Evolutionary conservation across 1,140 invertebrate species (phyloP), one percentile per base, ranked within the genome.

Genomic region (Zaprionus africanus): DNA sequence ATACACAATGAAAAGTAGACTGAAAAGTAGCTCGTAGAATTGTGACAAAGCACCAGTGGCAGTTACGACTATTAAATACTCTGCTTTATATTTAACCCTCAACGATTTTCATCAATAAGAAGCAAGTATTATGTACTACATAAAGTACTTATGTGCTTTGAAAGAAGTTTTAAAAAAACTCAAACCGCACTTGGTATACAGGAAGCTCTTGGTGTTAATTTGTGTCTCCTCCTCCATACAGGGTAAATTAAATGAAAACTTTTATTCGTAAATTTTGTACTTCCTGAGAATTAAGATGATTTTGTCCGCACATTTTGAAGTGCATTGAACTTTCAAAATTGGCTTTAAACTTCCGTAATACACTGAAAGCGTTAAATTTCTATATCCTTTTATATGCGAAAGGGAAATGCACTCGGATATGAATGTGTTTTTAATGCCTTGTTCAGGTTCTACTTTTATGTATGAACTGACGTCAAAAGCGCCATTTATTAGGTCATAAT

Each of bases 401-500:
- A 65, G 54, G 79, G 83, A 82, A 79, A 69, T 82, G 41, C 31
- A 56, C 34, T n/a, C 28, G 57, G 57, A 53, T 53, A 38, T 56
- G 46, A 56, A 73, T 58, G 46, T 26, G 5, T 56, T 41, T 69
- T 71, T 26, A 28, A 65, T 46, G 24, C 28, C 5, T 46, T 6
- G 11, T 53, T 46, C 28, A 26, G 34, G 41, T 66, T 63, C 53
- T 28, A 24, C 62, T 7, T 49, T 49, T 12, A 11, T 7, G 5
- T 22, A 19, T 22, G 22, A 56, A 79, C 26, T 59, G n/a, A 19
- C 53, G 24, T 43, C 59, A 63, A 51, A 65, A 61, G 11, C 38
- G 64, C 49, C 63, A 60, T 75, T 81, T 74, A 87, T 87, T 87
- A 87, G 82, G 77, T 80, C 73, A 87, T 74, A 87, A 80, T 79